These are phyloP conservation scores for Leptinotarsa juncta DNA, from an alignment of 2,888 invertebrate species.

Conservation along the genomic window DNA sequence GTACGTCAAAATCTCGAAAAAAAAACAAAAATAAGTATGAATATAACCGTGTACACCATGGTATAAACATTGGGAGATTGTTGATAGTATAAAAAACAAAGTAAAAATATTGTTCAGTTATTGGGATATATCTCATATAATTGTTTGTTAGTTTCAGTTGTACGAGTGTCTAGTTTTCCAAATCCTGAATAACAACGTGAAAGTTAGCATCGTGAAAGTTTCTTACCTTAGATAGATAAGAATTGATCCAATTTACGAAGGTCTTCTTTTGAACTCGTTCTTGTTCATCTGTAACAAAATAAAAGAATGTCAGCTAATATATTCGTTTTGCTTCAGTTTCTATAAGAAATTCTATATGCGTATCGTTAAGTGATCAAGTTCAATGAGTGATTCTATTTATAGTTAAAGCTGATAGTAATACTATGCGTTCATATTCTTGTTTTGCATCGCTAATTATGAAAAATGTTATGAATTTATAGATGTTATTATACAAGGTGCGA, in stretches of 20 bases:
- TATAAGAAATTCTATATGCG: not conserved
- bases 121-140: too few relatives aligned
- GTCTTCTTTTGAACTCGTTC: slow-evolving; percentile 99
- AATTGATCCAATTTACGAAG: slow-evolving; percentile 99
- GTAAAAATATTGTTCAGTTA: too few relatives aligned
- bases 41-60: too few relatives aligned
- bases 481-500: not conserved
- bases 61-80: too few relatives aligned
- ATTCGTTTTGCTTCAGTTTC: not conserved
- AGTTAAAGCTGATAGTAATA: not conserved
- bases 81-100: too few relatives aligned
- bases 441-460: not conserved
- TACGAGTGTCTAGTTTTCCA: too few relatives aligned
- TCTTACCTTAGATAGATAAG: slow-evolving; percentile 92
- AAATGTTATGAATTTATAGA: not conserved
- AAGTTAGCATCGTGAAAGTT: not conserved
- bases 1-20: too few relatives aligned
- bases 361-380: slow-evolving; percentile 14
- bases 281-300: slow-evolving; percentile 90
- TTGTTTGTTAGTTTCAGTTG: too few relatives aligned
- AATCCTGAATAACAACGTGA: too few relatives aligned
- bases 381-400: slow-evolving; percentile 3
- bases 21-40: too few relatives aligned
- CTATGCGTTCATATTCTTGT: not conserved
- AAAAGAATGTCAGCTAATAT: slow-evolving; percentile 18